Evolutionary conservation across 2,113 vertebrate species (phyloP).

Genomic region (Cynocephalus volans): DNA sequence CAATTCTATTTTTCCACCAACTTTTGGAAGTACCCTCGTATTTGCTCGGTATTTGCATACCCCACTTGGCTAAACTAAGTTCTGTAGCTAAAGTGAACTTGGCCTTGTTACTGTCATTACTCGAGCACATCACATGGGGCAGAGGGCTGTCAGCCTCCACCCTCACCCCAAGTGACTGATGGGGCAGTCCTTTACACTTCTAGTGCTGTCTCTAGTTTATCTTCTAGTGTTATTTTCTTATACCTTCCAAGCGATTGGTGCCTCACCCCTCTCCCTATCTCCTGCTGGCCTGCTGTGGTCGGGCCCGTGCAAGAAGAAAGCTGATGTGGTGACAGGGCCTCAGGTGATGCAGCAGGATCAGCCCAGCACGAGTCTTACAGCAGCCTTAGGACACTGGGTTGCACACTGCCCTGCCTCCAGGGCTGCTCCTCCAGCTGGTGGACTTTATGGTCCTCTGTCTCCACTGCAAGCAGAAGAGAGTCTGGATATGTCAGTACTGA

Average conservation of each 20-base stretch:
- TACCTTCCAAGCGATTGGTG: background rate
- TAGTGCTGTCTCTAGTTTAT: background rate
- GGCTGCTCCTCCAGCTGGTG: background rate
- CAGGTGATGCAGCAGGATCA: background rate
- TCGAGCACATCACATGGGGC: background rate
- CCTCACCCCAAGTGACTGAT: background rate
- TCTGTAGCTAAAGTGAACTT: background rate
- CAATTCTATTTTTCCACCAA: too few species aligned
- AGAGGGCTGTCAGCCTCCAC: background rate
- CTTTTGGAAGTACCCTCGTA: too few species aligned
- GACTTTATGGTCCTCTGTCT: background rate
- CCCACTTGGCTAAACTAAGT: background rate
- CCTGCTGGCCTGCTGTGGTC: background rate
- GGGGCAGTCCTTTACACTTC: background rate
- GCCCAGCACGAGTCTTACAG: background rate
- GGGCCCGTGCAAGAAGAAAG: background rate
- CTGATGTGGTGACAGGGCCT: background rate
- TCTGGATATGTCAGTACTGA: background rate
- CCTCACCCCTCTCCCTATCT: fast-evolving
- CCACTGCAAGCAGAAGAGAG: background rate
- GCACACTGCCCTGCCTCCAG: background rate
- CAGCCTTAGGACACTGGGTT: background rate
- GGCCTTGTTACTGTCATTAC: background rate
- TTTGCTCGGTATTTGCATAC: background rate
- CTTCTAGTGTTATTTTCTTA: background rate